A percentile compares a stretch with the other conserved stretches of the same genome.
phyloP scores from a whole-genome alignment of 1,140 invertebrate species.

The Neodiprion fabricii region DNA sequence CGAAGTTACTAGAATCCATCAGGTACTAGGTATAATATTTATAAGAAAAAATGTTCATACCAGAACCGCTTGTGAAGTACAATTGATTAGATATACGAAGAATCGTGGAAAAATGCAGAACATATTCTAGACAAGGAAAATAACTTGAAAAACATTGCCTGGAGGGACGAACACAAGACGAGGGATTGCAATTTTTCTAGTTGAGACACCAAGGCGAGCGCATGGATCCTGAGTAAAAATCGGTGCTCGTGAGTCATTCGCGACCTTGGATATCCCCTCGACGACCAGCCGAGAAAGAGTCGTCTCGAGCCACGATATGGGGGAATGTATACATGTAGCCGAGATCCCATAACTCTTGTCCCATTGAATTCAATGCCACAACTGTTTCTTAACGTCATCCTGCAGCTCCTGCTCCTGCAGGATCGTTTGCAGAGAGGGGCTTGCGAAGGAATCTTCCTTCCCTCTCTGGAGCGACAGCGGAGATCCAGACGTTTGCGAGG shows the following conservation, averaged over 20 bases:
- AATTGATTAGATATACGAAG: no score
- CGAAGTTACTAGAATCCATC: no score
- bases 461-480: constrained; percentile 34
- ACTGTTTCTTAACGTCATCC: constrained; percentile 37
- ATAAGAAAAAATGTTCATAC: no score
- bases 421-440: constrained; percentile 27
- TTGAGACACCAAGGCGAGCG: no score
- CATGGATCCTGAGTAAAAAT: not conserved
- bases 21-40: no score
- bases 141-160: no score
- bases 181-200: no score
- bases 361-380: constrained; percentile 40
- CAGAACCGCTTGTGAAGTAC: no score
- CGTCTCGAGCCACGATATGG: not conserved
- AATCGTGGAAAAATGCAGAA: no score
- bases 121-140: no score
- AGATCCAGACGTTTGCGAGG: constrained; percentile 12
- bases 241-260: constrained; percentile 6
- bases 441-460: constrained; percentile 34
- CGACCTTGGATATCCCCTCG: not conserved
- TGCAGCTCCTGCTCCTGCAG: not conserved
- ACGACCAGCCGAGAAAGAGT: not conserved
- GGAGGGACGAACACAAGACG: no score
- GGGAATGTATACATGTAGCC: not conserved
- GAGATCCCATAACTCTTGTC: constrained; percentile 39